These are phyloP conservation scores for Alca torda DNA, from an alignment of 2,797 vertebrate species.

Conservation along the genomic window DNA sequence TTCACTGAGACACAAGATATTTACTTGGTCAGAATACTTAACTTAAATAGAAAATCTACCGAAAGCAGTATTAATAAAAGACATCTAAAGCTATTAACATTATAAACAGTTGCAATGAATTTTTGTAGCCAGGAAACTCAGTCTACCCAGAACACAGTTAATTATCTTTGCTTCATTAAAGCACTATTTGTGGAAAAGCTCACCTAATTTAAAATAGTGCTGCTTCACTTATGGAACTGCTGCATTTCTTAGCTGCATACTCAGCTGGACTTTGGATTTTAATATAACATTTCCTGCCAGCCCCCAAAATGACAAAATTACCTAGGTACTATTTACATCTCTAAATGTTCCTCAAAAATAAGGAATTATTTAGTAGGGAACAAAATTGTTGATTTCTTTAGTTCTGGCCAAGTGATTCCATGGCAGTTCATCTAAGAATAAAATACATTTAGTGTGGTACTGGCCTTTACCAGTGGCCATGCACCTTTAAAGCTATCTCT, in stretches of 20 bases:
- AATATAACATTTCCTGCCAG: neutral
- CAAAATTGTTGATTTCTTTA: neutral
- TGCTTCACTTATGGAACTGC: neutral
- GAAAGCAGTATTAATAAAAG: neutral
- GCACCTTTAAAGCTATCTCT: conserved; percentile 41
- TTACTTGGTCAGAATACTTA: neutral
- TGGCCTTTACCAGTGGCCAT: neutral
- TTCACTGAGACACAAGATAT: neutral
- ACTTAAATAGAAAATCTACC: neutral
- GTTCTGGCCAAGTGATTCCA: neutral
- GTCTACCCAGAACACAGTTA: neutral
- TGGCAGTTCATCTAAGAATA: neutral
- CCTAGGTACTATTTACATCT: neutral
- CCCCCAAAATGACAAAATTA: neutral
- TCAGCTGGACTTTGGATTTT: neutral
- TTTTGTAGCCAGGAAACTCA: neutral
- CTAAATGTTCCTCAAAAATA: neutral
- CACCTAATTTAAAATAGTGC: neutral
- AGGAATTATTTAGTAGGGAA: neutral
- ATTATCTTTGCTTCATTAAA: conserved; percentile 15
- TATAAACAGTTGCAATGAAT: neutral
- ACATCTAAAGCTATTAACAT: neutral
- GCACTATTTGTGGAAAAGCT: neutral
- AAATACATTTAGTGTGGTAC: neutral
- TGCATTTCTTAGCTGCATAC: neutral